Evolutionary conservation across 1,140 invertebrate genomes (phyloP), one percentile per base, ranked within the genome.

Genomic region (Eurosta solidaginis): DNA sequence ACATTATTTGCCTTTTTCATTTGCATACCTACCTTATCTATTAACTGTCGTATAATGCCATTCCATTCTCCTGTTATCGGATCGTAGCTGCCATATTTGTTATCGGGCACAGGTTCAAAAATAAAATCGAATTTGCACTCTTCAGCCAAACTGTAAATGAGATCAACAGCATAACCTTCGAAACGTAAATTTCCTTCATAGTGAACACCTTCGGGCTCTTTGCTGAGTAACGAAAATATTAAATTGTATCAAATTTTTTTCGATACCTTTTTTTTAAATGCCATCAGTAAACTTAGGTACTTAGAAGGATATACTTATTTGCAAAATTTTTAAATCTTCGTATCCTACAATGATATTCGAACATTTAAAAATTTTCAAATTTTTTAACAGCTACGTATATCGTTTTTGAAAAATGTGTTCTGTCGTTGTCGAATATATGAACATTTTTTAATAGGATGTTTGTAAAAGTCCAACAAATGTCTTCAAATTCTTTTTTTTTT

Each of bases 31-130:
- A 82, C 89, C 90, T 90, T 90, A 82, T 95, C 93, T 27, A 96
- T 88, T n/a, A 97, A 85, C 80, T 96, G 92, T 78, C 91, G 92
- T 27, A 97, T 94, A 54, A 98, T 90, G n/a, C 96, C 96, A 84
- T 95, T 92, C 96, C 96, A 97, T 81, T 92, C 90, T 81, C 92
- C 92, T 0, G 90, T 93, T 1, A 89, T 86, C 17, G 90, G 84
- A 83, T 95, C 89, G 22, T 91, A 92, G 44, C 89, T 92, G 0
- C 96, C 96, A 82, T 96, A 93, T 22, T 90, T 89, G 17, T 90
- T 89, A 83, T 94, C 93, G 0, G 90, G 90, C 1, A 92, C 93
- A 0, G 95, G 85, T 82, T 92, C 90, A 78, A 95, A 92, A 78
- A 91, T 89, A 80, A 93, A 96, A 81, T 93, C 94, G 80, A 97